Evolutionary conservation across 2,113 vertebrate species (phyloP), one percentile per base, ranked within the genome.

Genomic region (Spheniscus mendiculus): DNA sequence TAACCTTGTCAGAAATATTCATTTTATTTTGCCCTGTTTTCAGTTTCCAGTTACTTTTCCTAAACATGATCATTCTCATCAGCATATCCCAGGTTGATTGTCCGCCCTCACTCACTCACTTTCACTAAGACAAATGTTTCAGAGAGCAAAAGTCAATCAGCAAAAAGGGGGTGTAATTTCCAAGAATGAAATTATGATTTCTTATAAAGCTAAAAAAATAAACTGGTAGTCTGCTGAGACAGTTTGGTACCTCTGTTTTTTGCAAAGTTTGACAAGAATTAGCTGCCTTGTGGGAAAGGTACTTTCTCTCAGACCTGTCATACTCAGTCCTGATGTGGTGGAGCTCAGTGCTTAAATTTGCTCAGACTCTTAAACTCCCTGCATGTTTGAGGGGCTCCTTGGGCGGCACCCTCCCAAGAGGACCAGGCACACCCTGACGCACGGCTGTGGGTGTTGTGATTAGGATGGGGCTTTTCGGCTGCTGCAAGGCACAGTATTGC

Each of bases 301-400:
- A 26, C 15, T 27, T 45, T 49, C 18, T 79, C 50, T 74, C n/a
- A 56, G 25, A 23, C 6, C 4, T 3, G 18, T 40, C 21, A n/a
- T 0, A 3, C 4, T 82, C 40, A 49, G 9, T 52, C 22, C 20
- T 63, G 29, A 50, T 3, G 8, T 36, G 18, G 17, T 67, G 18
- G 13, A 82, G 10, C 2, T 59, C 58, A 15, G 10, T 18, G 10
- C 21, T 47, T 42, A 58, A 88, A 71, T 90, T 44, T 61, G 14
- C 26, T 34, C 7, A 69, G 29, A 69, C 0, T 20, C 11, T 67
- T 62, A 44, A 13, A 52, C 27, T 56, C 29, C 12, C 8, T 38
- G 12, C 8, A 4, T n/a, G n/a, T 42, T 67, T 2, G 2, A 27
- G 44, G 11, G 8, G 2, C 2, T 49, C 18, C 30, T 53, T 25